Evolutionary conservation across 2,113 vertebrate genomes (phyloP), one percentile per base, ranked within the genome.

Genomic region (Elephas maximus): DNA sequence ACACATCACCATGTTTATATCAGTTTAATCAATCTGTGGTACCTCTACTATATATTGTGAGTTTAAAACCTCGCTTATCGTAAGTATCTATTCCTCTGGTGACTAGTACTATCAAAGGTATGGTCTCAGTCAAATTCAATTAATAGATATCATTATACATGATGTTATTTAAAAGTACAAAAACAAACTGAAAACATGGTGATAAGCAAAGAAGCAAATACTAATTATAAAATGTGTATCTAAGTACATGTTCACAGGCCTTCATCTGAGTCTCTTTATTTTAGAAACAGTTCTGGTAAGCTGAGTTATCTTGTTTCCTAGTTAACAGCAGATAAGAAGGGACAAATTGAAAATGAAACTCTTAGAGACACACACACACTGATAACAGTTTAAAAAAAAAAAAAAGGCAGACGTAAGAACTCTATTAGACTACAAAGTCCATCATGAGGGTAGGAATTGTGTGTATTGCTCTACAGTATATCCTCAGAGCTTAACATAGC

Each of bases 161-260:
- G 26, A 76, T 62, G 17, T n/a, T 84, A 74, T 45, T 83, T 93
- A 96, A 95, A 51, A 94, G 12, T 28, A 91, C 15, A 62, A 74
- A 93, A 91, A 60, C 10, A 18, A 93, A 23, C 8, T 77, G 28
- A 45, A 63, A 96, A 93, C 6, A 81, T 51, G 15, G 33, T 41
- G 44, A 79, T 37, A 90, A 90, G 84, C 3, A 67, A 93, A 80
- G 78, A 95, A 95, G 5, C 14, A 92, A 86, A 93, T 26, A 79
- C 3, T 69, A 81, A 69, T 63, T 63, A 30, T 91, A 92, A 96
- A 95, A 37, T 48, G 2, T 62, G 3, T 67, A 23, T 81, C 44
- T n/a, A 91, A 94, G 51, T 41, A 89, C 57, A 78, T 62, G 18
- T 73, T 24, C 20, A 88, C 45, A 92, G 86, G 9, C 7, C 14